Conservation (phyloP, 2,797 vertebrate genomes). For the Urocyon cinereoargenteus region DNA sequence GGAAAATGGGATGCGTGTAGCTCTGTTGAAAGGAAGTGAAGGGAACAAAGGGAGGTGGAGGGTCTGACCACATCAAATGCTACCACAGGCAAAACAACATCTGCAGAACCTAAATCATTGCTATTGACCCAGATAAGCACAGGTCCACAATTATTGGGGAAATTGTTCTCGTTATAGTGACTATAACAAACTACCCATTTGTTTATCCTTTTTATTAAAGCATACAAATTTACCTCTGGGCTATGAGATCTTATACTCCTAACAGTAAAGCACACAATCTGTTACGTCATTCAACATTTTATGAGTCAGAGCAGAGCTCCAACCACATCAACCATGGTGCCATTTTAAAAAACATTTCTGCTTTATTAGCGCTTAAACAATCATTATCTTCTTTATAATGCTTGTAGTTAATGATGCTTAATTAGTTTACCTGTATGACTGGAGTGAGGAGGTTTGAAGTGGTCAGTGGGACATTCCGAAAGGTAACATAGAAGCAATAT, state of each 20-base stretch:
- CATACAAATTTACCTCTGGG: not conserved
- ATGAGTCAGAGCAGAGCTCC: not conserved
- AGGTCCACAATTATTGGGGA: not conserved
- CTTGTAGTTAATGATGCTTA: not conserved
- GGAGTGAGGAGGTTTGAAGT: not conserved
- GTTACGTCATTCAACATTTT: not conserved
- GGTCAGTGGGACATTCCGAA: not conserved
- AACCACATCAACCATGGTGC: not conserved
- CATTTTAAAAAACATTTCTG: not conserved
- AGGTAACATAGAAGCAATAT: not conserved
- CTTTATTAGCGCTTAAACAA: not conserved
- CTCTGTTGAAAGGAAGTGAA: not conserved
- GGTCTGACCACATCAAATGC: not conserved
- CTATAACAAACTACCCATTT: not conserved
- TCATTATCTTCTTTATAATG: not conserved
- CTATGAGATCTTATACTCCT: not conserved
- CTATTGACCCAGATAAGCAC: not conserved
- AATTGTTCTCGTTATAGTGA: not conserved
- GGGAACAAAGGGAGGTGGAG: not conserved
- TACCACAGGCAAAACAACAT: not conserved
- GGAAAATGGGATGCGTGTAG: not conserved
- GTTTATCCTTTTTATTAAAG: not conserved
- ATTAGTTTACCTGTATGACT: not conserved
- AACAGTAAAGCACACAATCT: not conserved
- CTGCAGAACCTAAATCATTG: not conserved